Evolutionary conservation across 2,113 vertebrate genomes (phyloP), one percentile per base, ranked within the genome.

Genomic region (Sula dactylatra): DNA sequence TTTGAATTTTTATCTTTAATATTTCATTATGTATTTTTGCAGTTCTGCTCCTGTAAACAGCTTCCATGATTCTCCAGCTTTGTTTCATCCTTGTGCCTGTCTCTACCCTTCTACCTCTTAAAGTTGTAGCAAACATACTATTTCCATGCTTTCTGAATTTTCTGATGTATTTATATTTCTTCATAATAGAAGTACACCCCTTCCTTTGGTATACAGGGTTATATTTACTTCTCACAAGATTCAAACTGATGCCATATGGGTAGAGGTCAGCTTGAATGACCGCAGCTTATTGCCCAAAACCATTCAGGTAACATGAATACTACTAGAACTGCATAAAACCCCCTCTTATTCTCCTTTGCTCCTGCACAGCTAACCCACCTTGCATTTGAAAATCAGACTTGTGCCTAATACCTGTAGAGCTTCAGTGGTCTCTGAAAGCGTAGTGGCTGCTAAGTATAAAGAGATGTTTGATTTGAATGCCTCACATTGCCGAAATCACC

Each of bases 191-290:
- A 94, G 87, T 11, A 38, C 7, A 64, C 5, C 3, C 15, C 27
- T 90, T 87, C 27, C 78, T 95, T 91, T 94, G 84, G 87, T 80
- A 94, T 31, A 40, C 19, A 56, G 21, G 27, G 56, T 67, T 85
- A 13, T 82, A 85, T 82, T 90, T 90, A 44, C 66, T 49, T 27
- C 78, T 94, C 93, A 88, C 90, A 96, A 91, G 84, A 85, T 50
- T 88, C 93, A 95, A 93, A 97, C 52, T 85, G 61, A 88, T 97
- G 87, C 94, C 84, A 85, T 95, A 91, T 93, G 92, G 44, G 71
- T 64, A 87, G 78, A 90, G 91, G 90, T 93, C 92, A 88, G 49
- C 34, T 69, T 61, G 82, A 80, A 72, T 91, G 87, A 95, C 93
- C 4, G 2, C 45, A 88, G 87, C 58, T 67, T 82, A 85, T 89